These are phyloP conservation scores for Charadrius vociferus DNA, from an alignment of 2,113 vertebrate genomes.

Conservation along the genomic window DNA sequence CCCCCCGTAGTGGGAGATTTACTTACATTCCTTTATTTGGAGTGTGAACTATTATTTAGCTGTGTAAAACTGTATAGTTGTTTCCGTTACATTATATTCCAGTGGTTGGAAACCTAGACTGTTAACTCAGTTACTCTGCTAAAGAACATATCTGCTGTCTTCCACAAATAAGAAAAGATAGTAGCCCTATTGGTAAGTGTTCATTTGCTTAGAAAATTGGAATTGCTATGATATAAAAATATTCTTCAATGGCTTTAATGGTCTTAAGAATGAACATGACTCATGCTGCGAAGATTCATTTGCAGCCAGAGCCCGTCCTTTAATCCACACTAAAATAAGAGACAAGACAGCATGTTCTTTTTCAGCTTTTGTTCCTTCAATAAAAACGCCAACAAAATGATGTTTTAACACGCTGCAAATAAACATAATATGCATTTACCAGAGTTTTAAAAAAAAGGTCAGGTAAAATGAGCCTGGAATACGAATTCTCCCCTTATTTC, in stretches of 20 bases:
- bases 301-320: background rate
- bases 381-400: background rate
- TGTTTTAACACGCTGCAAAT: background rate
- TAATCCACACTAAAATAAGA: background rate
- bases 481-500: too few species aligned
- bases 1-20: background rate
- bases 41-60: background rate
- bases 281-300: background rate
- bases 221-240: background rate
- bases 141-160: background rate
- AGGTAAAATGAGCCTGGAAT: too few species aligned
- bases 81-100: background rate
- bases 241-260: background rate
- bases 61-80: background rate
- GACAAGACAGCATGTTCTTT: background rate
- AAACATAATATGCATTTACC: background rate
- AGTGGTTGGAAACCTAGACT: background rate
- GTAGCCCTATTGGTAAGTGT: background rate
- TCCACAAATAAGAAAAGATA: background rate
- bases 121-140: background rate
- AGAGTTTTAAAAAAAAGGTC: background rate
- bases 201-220: background rate
- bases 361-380: background rate
- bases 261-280: background rate
- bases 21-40: background rate